These are phyloP conservation scores for Aphis craccivora DNA, from an alignment of 1,140 invertebrate species.

Conservation along the genomic window DNA sequence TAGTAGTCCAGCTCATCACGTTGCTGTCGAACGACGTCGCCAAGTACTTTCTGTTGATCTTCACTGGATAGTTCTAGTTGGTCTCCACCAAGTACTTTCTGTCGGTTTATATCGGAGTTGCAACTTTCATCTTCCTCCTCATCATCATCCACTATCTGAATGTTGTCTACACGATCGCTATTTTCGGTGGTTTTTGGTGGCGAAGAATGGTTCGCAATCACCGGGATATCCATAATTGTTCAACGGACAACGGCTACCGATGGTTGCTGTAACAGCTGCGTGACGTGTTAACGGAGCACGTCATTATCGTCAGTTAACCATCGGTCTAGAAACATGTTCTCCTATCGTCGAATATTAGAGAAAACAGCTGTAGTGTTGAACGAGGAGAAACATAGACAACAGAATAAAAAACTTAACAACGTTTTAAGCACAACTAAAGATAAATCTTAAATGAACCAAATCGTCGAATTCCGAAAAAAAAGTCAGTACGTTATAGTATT, in stretches of 20 bases:
- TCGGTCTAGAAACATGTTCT: no score
- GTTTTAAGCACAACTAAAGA: no score
- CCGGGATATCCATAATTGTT: background rate
- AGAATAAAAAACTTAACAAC: no score
- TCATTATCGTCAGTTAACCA: background rate
- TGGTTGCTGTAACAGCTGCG: background rate
- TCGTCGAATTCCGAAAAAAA: no score
- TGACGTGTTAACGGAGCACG: background rate
- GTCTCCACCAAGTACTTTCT: no score
- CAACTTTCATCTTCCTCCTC: background rate
- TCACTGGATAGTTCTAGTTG: background rate
- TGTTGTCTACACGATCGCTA: background rate
- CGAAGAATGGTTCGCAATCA: background rate
- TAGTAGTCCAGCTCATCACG: slow-evolving; percentile 37
- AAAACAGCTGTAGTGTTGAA: no score
- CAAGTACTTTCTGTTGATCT: background rate
- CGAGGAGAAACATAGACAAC: no score
- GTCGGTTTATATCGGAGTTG: no score
- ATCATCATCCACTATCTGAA: background rate
- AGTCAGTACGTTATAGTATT: no score
- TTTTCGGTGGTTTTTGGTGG: background rate
- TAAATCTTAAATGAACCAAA: no score
- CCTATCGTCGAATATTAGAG: no score
- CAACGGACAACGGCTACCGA: background rate
- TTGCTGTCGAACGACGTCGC: background rate